Evolutionary conservation across 2,888 invertebrate species (phyloP), one percentile per base, ranked within the genome.

Genomic region (Tenthredo amoena): DNA sequence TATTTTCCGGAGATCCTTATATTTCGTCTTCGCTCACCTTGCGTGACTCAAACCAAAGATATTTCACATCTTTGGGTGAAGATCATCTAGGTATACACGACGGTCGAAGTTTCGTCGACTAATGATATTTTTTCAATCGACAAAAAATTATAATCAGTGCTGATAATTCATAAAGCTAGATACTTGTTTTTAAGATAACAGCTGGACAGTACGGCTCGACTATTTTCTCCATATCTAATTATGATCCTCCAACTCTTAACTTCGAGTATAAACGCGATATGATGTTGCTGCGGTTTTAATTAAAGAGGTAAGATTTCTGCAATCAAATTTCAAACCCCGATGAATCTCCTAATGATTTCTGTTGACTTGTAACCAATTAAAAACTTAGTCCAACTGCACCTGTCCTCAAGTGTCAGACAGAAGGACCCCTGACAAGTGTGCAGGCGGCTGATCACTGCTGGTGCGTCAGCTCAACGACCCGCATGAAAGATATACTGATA

Each of bases 401-500:
- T 81, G 81, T 58, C 81, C 62, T 21, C 40, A 58, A 62, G 21
- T 37, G 62, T 81, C 81, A 81, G 81, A 81, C 37, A 62, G 62
- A 81, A 81, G 50, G 68, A 77, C 18, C 26, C 26, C 15, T 79
- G 81, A 81, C 81, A 58, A 81, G 62, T 81, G 62, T 37, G 62
- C 81, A 81, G 81, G 37, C 21, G 50, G 77, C 15, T 77, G 40
- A 40, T 43, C 50, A 55, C 55, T 77, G 77, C 50, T 26, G 12
- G 40, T 74, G 74, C 26, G 43, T 43, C 74, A 43, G 26, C 40
- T 26, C 71, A 72, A 72, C 71, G 71, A 72, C 71, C 71, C 71
- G 71, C n/a, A 40, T 72, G n/a, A 40, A 72, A 21, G 71, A 40
- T 72, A 72, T 34, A 72, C 71, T 3, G 37, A 72, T 26, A 72